Conservation (phyloP, 1,140 invertebrate species). For the Hylaeus volcanicus region DNA sequence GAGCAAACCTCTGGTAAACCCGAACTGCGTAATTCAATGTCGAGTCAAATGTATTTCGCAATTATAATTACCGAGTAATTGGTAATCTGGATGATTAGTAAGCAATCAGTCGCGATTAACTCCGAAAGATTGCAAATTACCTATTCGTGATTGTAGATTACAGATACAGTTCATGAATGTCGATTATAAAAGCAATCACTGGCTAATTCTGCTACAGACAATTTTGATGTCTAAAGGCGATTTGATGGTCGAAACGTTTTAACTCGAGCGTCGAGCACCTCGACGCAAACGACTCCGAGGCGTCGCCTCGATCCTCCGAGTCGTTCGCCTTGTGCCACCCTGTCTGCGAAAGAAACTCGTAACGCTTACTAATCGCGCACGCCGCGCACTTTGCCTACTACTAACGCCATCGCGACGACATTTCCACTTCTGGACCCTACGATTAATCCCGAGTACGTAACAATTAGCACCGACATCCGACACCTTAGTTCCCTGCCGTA, state of each 20-base stretch:
- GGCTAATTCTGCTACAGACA: too few relatives aligned
- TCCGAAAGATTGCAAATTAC: too few relatives aligned
- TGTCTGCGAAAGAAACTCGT: neutral
- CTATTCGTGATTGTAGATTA: too few relatives aligned
- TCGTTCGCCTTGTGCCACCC: neutral
- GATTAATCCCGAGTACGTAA: slow-evolving; percentile 42
- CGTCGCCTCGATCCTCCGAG: neutral
- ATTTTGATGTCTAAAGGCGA: too few relatives aligned
- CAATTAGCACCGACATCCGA: slow-evolving; percentile 28
- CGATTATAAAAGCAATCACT: too few relatives aligned
- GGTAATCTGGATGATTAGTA: too few relatives aligned
- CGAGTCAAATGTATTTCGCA: too few relatives aligned
- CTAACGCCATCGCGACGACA: slow-evolving; percentile 36
- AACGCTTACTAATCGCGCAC: slow-evolving; percentile 14
- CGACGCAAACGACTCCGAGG: neutral
- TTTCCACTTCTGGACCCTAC: slow-evolving; percentile 52
- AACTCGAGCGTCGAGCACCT: slow-evolving; percentile 1
- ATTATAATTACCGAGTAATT: too few relatives aligned
- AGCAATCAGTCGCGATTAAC: too few relatives aligned
- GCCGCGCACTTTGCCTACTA: slow-evolving; percentile 5
- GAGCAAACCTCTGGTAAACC: too few relatives aligned
- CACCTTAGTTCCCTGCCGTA: neutral
- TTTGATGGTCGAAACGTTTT: neutral
- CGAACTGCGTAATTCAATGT: too few relatives aligned
- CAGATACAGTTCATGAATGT: too few relatives aligned